Conservation (phyloP, 37 sponge, comb jelly and placozoan genomes). For the Beroe forskalii region DNA sequence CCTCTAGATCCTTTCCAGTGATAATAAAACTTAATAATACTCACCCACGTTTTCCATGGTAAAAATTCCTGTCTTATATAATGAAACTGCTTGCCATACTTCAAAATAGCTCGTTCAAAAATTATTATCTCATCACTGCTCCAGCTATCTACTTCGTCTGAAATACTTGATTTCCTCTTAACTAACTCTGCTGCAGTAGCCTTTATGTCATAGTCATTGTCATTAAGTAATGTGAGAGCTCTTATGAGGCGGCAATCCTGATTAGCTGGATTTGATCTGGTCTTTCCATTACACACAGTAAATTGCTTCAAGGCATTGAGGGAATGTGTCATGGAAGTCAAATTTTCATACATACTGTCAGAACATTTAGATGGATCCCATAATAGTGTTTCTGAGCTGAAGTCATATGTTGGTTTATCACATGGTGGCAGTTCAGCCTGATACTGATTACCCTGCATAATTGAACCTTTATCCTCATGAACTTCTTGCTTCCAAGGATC, state of each 20-base stretch:
- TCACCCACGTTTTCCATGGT: slow-evolving; percentile 12
- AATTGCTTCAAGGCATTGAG: not conserved
- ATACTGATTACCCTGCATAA: slow-evolving; percentile 10
- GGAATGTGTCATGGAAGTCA: not conserved
- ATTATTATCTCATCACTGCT: slow-evolving; percentile 29
- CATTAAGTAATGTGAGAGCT: not conserved
- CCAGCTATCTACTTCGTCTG: slow-evolving; percentile 13
- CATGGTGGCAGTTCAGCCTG: slow-evolving; percentile 22
- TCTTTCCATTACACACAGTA: not conserved
- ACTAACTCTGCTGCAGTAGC: not conserved
- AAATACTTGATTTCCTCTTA: no score
- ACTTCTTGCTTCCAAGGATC: slow-evolving; percentile 9
- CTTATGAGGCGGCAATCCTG: not conserved
- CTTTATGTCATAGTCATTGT: not conserved
- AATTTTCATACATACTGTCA: not conserved
- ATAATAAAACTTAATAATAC: slow-evolving; percentile 28
- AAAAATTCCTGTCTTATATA: slow-evolving; percentile 40
- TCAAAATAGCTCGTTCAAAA: slow-evolving; percentile 22
- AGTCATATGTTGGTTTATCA: not conserved
- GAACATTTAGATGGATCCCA: slow-evolving; percentile 37
- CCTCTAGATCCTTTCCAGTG: slow-evolving; percentile 9
- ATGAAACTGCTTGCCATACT: slow-evolving; percentile 45
- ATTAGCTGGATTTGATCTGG: not conserved
- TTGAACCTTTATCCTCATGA: slow-evolving; percentile 50
- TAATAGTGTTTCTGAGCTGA: not conserved